phyloP scores from a whole-genome alignment of 2,113 vertebrate genomes.

The Uropsilus gracilis region DNA sequence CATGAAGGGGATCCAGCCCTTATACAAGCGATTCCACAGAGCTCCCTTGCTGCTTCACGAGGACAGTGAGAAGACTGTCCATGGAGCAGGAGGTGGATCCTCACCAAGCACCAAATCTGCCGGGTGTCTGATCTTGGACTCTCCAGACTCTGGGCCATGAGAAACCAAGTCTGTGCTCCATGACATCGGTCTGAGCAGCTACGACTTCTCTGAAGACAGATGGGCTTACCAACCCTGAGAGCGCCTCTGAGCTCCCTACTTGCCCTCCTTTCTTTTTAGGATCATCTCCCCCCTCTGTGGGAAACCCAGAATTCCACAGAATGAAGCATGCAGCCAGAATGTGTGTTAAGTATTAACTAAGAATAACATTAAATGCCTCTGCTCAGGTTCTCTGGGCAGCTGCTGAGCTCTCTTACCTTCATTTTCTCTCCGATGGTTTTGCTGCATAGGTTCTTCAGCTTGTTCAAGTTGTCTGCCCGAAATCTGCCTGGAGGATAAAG shows the following conservation, averaged over 20 bases:
- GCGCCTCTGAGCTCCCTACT: neutral
- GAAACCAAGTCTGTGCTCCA: neutral
- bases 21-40: neutral
- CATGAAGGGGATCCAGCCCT: neutral
- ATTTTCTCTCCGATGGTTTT: slow-evolving; percentile 98
- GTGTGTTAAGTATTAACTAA: neutral
- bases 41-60: neutral
- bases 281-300: neutral
- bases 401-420: slow-evolving; percentile 89
- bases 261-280: neutral
- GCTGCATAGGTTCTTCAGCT: slow-evolving; percentile 98
- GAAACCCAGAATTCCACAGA: neutral
- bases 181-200: neutral
- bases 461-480: slow-evolving; percentile 96
- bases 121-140: neutral
- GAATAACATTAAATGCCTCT: neutral
- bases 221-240: neutral
- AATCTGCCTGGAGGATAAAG: slow-evolving; percentile 91
- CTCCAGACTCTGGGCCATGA: neutral
- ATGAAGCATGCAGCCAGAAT: neutral
- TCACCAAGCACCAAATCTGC: neutral
- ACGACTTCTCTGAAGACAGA: neutral
- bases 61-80: neutral
- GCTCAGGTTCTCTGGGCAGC: neutral
- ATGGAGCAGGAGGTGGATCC: neutral